Evolutionary conservation across 1,140 invertebrate genomes (phyloP).

Genomic region (Drosophila pseudoobscura): DNA sequence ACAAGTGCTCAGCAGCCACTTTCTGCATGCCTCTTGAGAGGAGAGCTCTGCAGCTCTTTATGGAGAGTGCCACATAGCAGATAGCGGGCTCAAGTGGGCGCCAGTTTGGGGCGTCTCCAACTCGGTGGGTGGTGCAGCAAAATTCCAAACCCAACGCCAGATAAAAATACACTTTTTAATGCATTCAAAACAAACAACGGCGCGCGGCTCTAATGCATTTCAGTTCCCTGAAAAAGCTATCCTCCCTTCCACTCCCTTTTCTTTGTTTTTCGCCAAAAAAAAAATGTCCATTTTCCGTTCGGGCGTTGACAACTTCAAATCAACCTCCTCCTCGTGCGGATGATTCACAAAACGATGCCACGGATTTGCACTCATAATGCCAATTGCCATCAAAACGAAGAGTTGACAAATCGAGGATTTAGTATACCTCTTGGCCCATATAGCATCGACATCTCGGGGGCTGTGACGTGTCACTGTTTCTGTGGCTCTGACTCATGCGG

Average conservation of each 20-base stretch:
- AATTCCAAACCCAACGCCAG: slow-evolving; percentile 29
- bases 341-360: slow-evolving; percentile 51
- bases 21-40: slow-evolving; percentile 42
- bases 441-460: slow-evolving; percentile 27
- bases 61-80: slow-evolving; percentile 29
- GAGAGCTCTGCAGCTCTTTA: slow-evolving; percentile 14
- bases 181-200: slow-evolving; percentile 44
- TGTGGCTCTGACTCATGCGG: slow-evolving; percentile 34
- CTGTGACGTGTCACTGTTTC: slow-evolving; percentile 35
- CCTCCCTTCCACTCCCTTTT: slow-evolving; percentile 12
- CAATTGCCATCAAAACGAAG: slow-evolving; percentile 49
- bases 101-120: slow-evolving; percentile 28
- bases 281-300: slow-evolving; percentile 11
- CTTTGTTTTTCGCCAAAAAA: background rate
- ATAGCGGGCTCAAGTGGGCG: slow-evolving; percentile 59
- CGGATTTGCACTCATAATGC: slow-evolving; percentile 22
- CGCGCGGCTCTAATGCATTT: slow-evolving; percentile 52
- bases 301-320: slow-evolving; percentile 65
- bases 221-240: slow-evolving; percentile 14
- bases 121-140: slow-evolving; percentile 54
- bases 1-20: slow-evolving; percentile 52
- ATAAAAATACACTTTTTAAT: slow-evolving; percentile 62
- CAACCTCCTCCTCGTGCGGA: slow-evolving; percentile 24
- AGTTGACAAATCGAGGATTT: slow-evolving; percentile 60
- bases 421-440: slow-evolving; percentile 11